phyloP scores from a whole-genome alignment of 2,113 vertebrate genomes.

The Piaya cayana region DNA sequence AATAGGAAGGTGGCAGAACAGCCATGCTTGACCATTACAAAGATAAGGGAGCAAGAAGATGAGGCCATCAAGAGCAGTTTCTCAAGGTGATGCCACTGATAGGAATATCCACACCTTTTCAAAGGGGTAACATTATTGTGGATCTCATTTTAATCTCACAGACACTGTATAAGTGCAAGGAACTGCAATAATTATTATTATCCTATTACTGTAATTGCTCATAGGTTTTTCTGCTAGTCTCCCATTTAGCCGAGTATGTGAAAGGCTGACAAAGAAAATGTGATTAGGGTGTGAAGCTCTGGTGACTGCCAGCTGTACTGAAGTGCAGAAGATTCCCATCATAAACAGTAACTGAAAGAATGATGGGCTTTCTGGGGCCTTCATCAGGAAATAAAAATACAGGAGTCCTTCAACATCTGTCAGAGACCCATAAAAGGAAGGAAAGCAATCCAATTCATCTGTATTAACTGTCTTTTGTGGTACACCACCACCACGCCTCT shows the following conservation, averaged over 20 bases:
- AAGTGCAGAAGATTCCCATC: slow-evolving; percentile 36
- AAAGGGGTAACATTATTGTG: background rate
- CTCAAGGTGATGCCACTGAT: background rate
- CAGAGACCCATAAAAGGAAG: background rate
- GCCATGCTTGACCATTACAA: background rate
- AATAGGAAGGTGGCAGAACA: background rate
- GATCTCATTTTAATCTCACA: slow-evolving; percentile 42
- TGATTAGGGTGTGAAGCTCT: slow-evolving; percentile 44
- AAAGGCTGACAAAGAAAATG: slow-evolving; percentile 38
- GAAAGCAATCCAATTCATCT: background rate
- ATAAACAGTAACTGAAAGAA: slow-evolving; percentile 29
- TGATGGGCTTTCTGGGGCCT: slow-evolving; percentile 14
- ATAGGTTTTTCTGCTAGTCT: slow-evolving; percentile 44
- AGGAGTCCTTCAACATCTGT: background rate
- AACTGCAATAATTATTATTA: slow-evolving; percentile 49
- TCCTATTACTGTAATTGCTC: slow-evolving; percentile 47
- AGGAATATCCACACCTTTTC: background rate
- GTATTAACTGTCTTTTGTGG: background rate
- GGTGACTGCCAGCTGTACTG: background rate
- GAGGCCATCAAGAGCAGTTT: background rate
- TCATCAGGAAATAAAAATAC: slow-evolving; percentile 30
- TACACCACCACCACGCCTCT: background rate
- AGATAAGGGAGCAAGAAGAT: background rate
- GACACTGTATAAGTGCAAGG: background rate
- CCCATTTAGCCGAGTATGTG: slow-evolving; percentile 2